Conservation (phyloP, 2,797 vertebrate genomes). For the Remorina albescens region DNA sequence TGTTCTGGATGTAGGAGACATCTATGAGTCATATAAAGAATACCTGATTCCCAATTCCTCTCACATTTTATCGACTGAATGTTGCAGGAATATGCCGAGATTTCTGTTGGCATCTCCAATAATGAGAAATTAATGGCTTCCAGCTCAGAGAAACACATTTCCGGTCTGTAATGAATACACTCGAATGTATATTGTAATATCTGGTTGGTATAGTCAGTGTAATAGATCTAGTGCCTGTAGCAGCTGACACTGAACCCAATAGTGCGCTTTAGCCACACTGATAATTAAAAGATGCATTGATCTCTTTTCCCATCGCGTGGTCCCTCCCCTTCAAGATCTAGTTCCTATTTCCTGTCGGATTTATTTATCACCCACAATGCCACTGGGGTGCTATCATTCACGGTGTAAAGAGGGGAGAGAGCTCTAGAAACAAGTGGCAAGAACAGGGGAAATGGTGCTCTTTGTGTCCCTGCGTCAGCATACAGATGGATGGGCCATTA, state of each 20-base stretch:
- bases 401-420: conserved; percentile 69
- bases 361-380: conserved; percentile 81
- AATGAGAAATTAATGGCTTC: conserved; percentile 43
- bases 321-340: conserved; percentile 70
- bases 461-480: conserved; percentile 68
- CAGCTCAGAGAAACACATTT: conserved; percentile 44
- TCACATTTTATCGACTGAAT: conserved; percentile 15
- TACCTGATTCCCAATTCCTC: neutral
- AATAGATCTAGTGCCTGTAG: conserved; percentile 70
- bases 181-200: conserved; percentile 47
- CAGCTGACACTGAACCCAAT: conserved; percentile 63
- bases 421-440: conserved; percentile 69
- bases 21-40: neutral
- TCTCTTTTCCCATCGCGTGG: conserved; percentile 61
- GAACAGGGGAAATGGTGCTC: conserved; percentile 66
- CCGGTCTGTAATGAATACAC: conserved; percentile 57
- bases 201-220: conserved; percentile 48
- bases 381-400: conserved; percentile 79
- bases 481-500: conserved; percentile 79
- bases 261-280: conserved; percentile 70
- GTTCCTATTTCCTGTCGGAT: conserved; percentile 81
- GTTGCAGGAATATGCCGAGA: conserved; percentile 17
- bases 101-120: conserved; percentile 31
- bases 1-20: neutral
- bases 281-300: conserved; percentile 86